Percentiles rank a stretch among this genome's conserved stretches.
These are phyloP conservation scores for Platyura marginata DNA, from an alignment of 1,140 invertebrate species.

Conservation along the genomic window DNA sequence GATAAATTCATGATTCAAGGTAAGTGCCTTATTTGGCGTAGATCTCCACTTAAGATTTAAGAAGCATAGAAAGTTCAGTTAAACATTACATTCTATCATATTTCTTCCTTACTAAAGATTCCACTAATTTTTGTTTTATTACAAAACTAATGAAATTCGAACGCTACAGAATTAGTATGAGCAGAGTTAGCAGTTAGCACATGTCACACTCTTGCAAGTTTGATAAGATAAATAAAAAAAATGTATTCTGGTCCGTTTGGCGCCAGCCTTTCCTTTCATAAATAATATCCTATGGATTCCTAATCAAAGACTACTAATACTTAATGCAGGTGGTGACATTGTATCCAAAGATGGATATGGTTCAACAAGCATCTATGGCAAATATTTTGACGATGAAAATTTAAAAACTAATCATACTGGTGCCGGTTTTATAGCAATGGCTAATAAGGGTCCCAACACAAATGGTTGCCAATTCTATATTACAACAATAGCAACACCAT, in stretches of 20 bases:
- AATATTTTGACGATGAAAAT: conserved; percentile 86
- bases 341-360: conserved; percentile 57
- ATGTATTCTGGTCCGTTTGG: no score
- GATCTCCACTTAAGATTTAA: not conserved
- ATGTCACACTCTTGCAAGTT: no score
- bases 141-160: not conserved
- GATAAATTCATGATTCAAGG: conserved; percentile 85
- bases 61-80: not conserved
- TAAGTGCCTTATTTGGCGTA: conserved; percentile 17
- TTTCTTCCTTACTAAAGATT: not conserved
- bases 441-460: conserved; percentile 67
- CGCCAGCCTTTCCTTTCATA: no score
- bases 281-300: not conserved
- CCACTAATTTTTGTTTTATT: not conserved
- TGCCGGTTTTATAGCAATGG: conserved; percentile 89
- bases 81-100: not conserved
- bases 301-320: conserved; percentile 3
- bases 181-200: no score
- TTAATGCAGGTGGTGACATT: conserved; percentile 53
- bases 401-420: conserved; percentile 74
- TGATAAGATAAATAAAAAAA: no score
- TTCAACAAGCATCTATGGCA: conserved; percentile 76
- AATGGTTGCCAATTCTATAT: conserved; percentile 96
- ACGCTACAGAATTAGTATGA: no score
- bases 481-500: conserved; percentile 69